phyloP scores from a whole-genome alignment of 2,797 vertebrate genomes.

The Adrianichthys oophorus region DNA sequence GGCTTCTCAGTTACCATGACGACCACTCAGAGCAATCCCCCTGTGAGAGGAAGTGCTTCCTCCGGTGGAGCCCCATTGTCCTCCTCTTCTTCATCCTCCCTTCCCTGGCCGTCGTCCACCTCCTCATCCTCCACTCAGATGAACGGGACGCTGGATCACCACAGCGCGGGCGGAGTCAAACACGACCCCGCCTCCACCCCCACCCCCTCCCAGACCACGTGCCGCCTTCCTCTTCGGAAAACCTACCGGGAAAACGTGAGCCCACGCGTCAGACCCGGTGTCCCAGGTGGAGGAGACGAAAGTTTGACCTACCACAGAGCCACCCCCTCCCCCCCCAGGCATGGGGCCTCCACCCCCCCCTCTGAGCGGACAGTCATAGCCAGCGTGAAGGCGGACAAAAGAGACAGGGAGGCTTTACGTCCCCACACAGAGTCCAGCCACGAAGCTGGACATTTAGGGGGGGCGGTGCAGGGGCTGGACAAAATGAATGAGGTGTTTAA shows the following conservation, averaged over 20 bases:
- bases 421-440: constrained; percentile 47
- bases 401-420: constrained; percentile 60
- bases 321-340: constrained; percentile 55
- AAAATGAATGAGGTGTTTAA: constrained; percentile 86
- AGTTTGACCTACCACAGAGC: constrained; percentile 59
- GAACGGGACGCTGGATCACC: constrained; percentile 87
- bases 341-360: constrained; percentile 54
- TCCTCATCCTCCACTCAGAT: constrained; percentile 74
- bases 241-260: constrained; percentile 89
- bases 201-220: constrained; percentile 73
- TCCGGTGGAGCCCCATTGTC: constrained; percentile 30
- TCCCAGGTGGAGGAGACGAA: constrained; percentile 72
- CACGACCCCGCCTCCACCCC: constrained; percentile 67
- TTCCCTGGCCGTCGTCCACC: constrained; percentile 56
- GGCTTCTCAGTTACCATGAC: constrained; percentile 52
- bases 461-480: constrained; percentile 74
- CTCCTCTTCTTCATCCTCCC: constrained; percentile 57
- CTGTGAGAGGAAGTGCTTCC: constrained; percentile 30
- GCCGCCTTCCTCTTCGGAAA: constrained; percentile 89
- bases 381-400: constrained; percentile 80
- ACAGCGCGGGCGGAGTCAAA: constrained; percentile 57
- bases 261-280: constrained; percentile 73
- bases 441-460: constrained; percentile 41
- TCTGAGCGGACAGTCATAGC: constrained; percentile 81
- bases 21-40: constrained; percentile 54